Evolutionary conservation across 2,888 invertebrate genomes (phyloP), one percentile per base, ranked within the genome.

Genomic region (Meliscaeva auricollis): DNA sequence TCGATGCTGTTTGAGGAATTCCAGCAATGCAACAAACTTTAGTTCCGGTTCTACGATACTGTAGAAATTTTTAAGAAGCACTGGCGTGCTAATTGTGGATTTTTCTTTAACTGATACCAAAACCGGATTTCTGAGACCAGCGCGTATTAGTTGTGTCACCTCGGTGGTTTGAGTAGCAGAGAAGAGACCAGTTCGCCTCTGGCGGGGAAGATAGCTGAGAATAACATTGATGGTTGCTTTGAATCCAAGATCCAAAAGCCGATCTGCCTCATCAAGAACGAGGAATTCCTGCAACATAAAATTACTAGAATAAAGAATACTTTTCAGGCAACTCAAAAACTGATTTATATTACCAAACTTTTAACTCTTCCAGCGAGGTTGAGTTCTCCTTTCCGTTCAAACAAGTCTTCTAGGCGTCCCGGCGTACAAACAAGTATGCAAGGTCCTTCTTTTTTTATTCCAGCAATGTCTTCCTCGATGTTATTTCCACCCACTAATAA

Each of bases 131-230:
- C 99, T 93, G 6, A 99, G 92, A 0, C 99, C 99, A 3, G 99
- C 99, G 88, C 98, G 94, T 66, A 99, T 96, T 13, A 99, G 93
- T 89, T 97, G 96, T 85, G 97, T 95, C 0, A 99, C 94, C 92
- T 98, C 97, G 90, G 97, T 97, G 0, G 99, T 99, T 93, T 99
- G 99, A 1, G 99, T 99, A 0, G 99, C 99, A 0, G 99, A 99
- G 93, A 99, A 99, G n/a, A 99, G 93, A 0, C 99, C 98, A 0
- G 99, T 99, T 88, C 99, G 94, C 35, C 99, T 94, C 90, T 98
- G 98, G 41, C 98, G 95, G 0, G 99, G 99, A 46, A 99, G 92
- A 92, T 96, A 97, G 88, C 96, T 95, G 4, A 99, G 93, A 88
- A 99, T 99, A 15, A 96, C 96, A 88, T 97, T 96, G 15, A 99